These are phyloP conservation scores for Melanargia galathea DNA, from an alignment of 2,888 invertebrate species.

Conservation along the genomic window DNA sequence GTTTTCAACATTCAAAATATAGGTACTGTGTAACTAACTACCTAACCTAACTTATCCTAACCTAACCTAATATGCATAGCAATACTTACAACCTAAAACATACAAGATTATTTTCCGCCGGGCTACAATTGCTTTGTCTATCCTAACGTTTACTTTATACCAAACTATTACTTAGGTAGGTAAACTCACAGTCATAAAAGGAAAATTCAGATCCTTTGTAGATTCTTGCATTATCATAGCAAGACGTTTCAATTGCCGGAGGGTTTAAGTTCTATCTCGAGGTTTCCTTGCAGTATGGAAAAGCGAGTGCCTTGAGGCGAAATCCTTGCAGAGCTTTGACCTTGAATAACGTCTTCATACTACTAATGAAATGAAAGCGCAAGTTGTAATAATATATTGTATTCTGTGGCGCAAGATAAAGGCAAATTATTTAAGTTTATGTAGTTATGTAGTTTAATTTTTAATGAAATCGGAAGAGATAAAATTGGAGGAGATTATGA, in stretches of 20 bases:
- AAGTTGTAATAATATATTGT: no score
- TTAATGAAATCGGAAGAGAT: no score
- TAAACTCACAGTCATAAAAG: conserved; percentile 5
- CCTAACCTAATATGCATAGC: no score
- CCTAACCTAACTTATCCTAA: no score
- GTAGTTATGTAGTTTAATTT: no score
- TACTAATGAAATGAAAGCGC: conserved; percentile 19
- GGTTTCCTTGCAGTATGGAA: conserved; percentile 13
- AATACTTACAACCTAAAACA: no score
- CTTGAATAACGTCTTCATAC: conserved; percentile 18
- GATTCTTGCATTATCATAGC: conserved; percentile 1
- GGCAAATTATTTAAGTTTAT: no score
- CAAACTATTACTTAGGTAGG: background rate
- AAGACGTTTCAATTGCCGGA: conserved; percentile 16
- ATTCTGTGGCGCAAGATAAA: no score
- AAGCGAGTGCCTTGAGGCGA: conserved; percentile 17
- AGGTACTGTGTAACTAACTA: no score
- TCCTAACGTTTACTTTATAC: background rate
- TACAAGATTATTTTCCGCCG: no score
- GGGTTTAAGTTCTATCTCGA: conserved; percentile 16
- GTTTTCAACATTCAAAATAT: no score
- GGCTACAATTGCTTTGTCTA: conserved; percentile 5
- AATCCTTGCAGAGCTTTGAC: conserved; percentile 22
- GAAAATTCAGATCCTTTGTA: conserved; percentile 15
- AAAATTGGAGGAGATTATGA: no score